Evolutionary conservation across 2,888 invertebrate species (phyloP).

Genomic region (Parnassius glacialis): DNA sequence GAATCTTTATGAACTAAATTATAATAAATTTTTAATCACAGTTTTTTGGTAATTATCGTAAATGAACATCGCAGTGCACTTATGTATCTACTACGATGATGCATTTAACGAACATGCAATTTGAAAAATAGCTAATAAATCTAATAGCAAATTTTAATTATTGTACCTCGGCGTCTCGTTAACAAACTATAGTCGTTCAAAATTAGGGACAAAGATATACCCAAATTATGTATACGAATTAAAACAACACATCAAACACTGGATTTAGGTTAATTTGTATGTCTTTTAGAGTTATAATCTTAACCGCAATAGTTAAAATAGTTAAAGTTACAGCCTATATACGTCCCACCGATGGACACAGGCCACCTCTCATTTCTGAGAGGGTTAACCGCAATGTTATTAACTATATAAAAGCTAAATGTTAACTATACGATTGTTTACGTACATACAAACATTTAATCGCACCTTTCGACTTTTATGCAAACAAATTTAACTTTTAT

Average conservation of each 20-base stretch:
- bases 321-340: too few relatives aligned
- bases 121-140: constrained; percentile 7
- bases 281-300: constrained; percentile 1
- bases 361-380: too few relatives aligned
- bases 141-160: constrained; percentile 9
- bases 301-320: background rate
- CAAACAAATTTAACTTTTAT: too few relatives aligned
- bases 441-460: background rate
- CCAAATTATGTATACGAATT: constrained; percentile 5
- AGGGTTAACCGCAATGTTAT: background rate
- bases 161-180: constrained; percentile 4
- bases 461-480: too few relatives aligned
- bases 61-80: too few relatives aligned
- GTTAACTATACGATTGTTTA: background rate
- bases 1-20: too few relatives aligned
- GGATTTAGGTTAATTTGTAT: constrained; percentile 4
- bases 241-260: constrained; percentile 9
- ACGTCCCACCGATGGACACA: too few relatives aligned
- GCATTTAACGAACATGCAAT: constrained; percentile 12
- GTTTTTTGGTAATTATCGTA: too few relatives aligned
- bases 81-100: too few relatives aligned
- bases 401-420: background rate
- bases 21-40: too few relatives aligned
- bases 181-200: background rate
- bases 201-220: background rate